Base-by-base conservation (phyloP, 2,888 invertebrate species). In the Leptarthrus brevirostris region DNA sequence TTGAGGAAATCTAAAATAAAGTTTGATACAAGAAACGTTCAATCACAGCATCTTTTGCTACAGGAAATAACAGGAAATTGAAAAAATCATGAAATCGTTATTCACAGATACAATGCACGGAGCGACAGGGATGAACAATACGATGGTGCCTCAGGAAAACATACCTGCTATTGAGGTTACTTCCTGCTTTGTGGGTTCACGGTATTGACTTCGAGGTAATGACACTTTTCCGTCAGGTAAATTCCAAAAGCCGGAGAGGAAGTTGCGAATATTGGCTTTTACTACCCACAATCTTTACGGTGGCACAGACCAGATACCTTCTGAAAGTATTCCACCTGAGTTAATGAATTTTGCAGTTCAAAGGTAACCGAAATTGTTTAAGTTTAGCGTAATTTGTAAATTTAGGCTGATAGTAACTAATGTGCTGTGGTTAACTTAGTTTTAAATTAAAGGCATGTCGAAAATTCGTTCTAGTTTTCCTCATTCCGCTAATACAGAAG, bases 1-100 rank as follows among this genome's bases (percentile, higher is more conserved):
- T 74, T 74, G 74, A 66, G 74, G 74, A 74, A 74, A 74, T 74
- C 74, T 30, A 53, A 74, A 69, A 74, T 74, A 69, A 74, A 30
- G 56, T 66, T 53, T 53, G 52, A 53, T 69, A 69, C 69, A 49
- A 74, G 74, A 74, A 69, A 74, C 69, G 66, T 74, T 74, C 74
- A 74, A 74, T 74, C 74, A 69, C 24, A 66, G n/a, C 74, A 69
- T 74, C 74, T 74, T 74, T 69, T 53, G 49, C 14, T 30, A 69
- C 74, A 54, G 69, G 74, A 74, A 74, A 69, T 74, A 52, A 47
- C 54, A 74, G 74, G 74, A 74, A 74, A 74, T 74, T 74, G 69
- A 69, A 74, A 74, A 74, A 74, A 56, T 26, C 40, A 36, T 71
- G 26, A 71, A 56, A 71, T 24, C 71, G 69, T 69, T 69, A 69